Base-by-base conservation (phyloP, 2,113 vertebrate species). In the Eleginops maclovinus region DNA sequence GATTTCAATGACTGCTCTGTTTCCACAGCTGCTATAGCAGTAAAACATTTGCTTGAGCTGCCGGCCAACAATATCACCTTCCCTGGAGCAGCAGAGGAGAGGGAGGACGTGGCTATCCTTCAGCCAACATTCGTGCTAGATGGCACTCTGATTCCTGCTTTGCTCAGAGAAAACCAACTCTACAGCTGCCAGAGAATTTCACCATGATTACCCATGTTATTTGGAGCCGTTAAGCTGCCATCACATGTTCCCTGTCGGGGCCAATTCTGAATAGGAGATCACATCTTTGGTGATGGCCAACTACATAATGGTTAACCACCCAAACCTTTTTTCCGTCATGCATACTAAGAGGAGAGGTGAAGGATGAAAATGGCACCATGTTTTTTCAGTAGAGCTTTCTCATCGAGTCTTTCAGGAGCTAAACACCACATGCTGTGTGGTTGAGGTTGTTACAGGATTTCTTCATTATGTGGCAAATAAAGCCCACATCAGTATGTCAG, bases 11-110 rank as follows among this genome's bases (percentile, higher is more conserved):
- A 65, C 66, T 77, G 53, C 15, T 72, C 47, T 67, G 68, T 68
- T 55, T 67, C 64, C 55, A 68, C 61, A 72, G 77, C 85, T 87
- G 74, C 65, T 78, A 53, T 50, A 78, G 44, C 54, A 75, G 43
- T 59, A 63, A 81, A 74, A 75, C 11, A 61, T n/a, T 72, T 72
- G 22, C 47, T 44, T 51, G 59, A 43, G 41, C 58, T 69, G 68
- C 62, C 55, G 66, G 67, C 68, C 63, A 83, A 65, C 41, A 80
- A 50, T 24, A 74, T 77, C 77, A 61, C 13, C 36, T 60, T 66
- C 40, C 71, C 43, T 60, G 51, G 47, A 74, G 51, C 66, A 67
- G 58, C 72, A 65, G 62, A 83, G 69, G 40, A 47, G 43, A 81
- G 44, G 51, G 47, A 55, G 55, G 54, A 71, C 17, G 56, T 40